A percentile compares a stretch with the other conserved stretches of the same genome.
Conservation (phyloP, 2,888 invertebrate genomes). For the Ypsolopha scabrella region DNA sequence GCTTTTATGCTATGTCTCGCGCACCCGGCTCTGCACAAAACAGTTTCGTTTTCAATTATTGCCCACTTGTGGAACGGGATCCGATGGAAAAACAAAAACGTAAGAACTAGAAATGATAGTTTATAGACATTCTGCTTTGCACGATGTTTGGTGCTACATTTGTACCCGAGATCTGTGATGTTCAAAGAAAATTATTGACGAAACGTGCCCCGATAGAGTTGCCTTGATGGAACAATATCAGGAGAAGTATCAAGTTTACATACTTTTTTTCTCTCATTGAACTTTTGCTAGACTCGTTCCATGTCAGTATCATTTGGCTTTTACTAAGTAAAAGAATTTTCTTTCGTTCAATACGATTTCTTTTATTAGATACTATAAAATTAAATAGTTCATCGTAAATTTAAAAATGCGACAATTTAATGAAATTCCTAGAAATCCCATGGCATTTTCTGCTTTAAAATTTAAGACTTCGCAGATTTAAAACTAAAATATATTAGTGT, state of each 20-base stretch:
- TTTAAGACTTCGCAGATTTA: neutral
- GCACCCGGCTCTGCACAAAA: conserved; percentile 55
- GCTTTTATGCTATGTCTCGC: conserved; percentile 66
- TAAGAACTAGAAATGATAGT: conserved; percentile 63
- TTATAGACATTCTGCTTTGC: conserved; percentile 63
- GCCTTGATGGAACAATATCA: conserved; percentile 26
- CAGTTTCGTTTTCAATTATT: conserved; percentile 70
- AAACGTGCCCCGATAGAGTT: conserved; percentile 53
- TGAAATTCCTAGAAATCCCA: conserved; percentile 38
- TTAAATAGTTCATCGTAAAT: conserved; percentile 49
- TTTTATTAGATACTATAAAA: conserved; percentile 39
- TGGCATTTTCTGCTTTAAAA: neutral
- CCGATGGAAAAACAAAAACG: conserved; percentile 59
- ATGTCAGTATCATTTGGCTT: neutral
- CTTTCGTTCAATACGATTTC: conserved; percentile 10
- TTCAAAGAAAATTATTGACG: conserved; percentile 64
- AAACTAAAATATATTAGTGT: too few species aligned
- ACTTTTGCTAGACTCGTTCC: neutral
- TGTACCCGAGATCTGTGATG: conserved; percentile 62
- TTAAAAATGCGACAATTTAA: conserved; percentile 48
- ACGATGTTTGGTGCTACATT: conserved; percentile 65
- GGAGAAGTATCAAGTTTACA: conserved; percentile 1
- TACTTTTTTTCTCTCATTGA: neutral
- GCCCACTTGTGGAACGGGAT: conserved; percentile 68
- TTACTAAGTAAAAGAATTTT: neutral